Base-by-base conservation (phyloP, 2,797 vertebrate species). In the Sebastes steindachneri region DNA sequence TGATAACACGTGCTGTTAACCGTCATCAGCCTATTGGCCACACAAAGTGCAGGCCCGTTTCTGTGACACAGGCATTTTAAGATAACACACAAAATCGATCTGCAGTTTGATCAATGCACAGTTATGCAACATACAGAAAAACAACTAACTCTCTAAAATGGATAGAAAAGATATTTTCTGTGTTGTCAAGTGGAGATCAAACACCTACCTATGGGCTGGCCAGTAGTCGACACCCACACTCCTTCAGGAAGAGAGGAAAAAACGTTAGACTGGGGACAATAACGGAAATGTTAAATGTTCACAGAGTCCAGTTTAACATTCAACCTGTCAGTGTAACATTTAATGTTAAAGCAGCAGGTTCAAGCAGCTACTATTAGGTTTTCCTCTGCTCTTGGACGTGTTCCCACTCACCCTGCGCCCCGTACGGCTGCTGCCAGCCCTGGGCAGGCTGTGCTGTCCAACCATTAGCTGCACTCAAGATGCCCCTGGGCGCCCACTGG, bases 191-290 rank as follows among this genome's bases (percentile, higher is more conserved):
- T 60, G 28, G 54, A 82, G 68, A 48, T 70, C 21, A 29, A 58
- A 88, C 73, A 95, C 95, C 93, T 95, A 99, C 99, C 99, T 92
- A 99, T 97, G 29, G 99, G 97, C 88, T 99, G 99, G 91, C 98
- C 98, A 73, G 99, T 96, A 81, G 98, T 97, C 73, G 99, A 97
- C 94, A 99, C 97, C 99, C 99, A 99, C 96, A 99, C 98, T 92
- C 98, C 99, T 99, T 88, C n/a, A 83, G 51, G 41, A 60, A 82
- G 55, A 83, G 53, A 12, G n/a, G 23, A n/a, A 51, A 51, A 51
- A 51, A 48, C 21, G 23, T 77, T 35, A 88, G 14, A 85, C 21
- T 68, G 10, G 78, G 54, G 17, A 73, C 25, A 83, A 66, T 68
- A 64, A 37, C 29, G 58, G 19, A 72, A 72, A 72, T 17, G 41